A percentile compares a stretch with the other conserved stretches of the same genome.
Evolutionary conservation across 2,888 invertebrate genomes (phyloP).

Genomic region (Tiphia femorata): DNA sequence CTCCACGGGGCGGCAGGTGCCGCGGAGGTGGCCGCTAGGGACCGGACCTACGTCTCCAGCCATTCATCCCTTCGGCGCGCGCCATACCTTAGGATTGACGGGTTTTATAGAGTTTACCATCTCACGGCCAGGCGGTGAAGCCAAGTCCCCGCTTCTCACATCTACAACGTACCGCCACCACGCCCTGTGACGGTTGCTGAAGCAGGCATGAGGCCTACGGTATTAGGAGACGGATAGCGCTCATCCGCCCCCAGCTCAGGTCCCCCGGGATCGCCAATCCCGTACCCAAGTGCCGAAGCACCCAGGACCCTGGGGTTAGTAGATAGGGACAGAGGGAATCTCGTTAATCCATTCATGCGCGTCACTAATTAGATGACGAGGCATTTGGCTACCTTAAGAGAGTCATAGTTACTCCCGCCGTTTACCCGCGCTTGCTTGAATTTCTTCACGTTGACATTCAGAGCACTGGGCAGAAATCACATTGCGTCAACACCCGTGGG

Average conservation of each 20-base stretch:
- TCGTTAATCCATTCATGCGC: too few species aligned
- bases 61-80: neutral
- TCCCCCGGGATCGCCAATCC: too few species aligned
- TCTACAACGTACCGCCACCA: neutral
- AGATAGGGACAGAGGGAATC: too few species aligned
- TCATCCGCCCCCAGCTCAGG: too few species aligned
- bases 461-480: conserved; percentile 79
- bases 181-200: neutral
- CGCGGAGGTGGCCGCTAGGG: neutral
- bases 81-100: neutral
- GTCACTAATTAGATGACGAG: too few species aligned
- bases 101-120: neutral
- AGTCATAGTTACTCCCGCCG: neutral
- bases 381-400: too few species aligned
- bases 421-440: neutral
- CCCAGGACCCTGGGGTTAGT: too few species aligned
- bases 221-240: too few species aligned
- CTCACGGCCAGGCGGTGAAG: neutral
- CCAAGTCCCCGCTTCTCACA: neutral
- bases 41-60: neutral
- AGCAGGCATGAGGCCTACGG: neutral
- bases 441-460: conserved; percentile 74
- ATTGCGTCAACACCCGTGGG: conserved; percentile 73
- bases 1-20: neutral
- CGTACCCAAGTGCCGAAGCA: too few species aligned